Percentiles rank a stretch among this genome's conserved stretches.
These are phyloP conservation scores for Rhingia rostrata DNA, from an alignment of 2,888 invertebrate species.

Conservation along the genomic window DNA sequence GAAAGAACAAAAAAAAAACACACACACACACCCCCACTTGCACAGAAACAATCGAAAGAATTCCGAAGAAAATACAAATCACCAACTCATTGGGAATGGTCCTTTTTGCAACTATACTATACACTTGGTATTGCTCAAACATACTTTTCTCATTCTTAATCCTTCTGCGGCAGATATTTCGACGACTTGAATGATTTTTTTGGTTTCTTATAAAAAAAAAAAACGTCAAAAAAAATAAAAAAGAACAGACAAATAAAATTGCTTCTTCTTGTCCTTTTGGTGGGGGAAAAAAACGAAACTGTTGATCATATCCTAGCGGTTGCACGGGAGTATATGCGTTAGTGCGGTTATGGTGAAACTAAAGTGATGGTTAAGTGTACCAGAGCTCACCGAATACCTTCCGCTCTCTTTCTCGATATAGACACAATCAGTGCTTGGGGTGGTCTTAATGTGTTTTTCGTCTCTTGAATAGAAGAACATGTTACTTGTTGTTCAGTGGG, in stretches of 20 bases:
- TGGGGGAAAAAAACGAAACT: slow-evolving; percentile 39
- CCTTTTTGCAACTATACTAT: slow-evolving; percentile 19
- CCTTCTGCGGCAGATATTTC: slow-evolving; percentile 71
- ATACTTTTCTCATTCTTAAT: slow-evolving; percentile 73
- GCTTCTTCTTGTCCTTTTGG: slow-evolving; percentile 28
- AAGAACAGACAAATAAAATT: slow-evolving; percentile 58
- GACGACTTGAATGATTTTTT: slow-evolving; percentile 6
- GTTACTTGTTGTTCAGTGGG: slow-evolving; percentile 21
- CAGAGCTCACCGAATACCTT: slow-evolving; percentile 28
- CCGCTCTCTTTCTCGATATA: slow-evolving; percentile 33
- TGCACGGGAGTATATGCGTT: not conserved
- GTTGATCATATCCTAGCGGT: slow-evolving; percentile 63
- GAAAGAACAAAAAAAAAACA: not conserved
- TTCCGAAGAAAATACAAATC: slow-evolving; percentile 63
- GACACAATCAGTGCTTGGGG: slow-evolving; percentile 48
- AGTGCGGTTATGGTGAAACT: slow-evolving; percentile 42
- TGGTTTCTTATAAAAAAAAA: not conserved
- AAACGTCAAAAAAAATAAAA: slow-evolving; percentile 33
- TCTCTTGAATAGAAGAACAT: slow-evolving; percentile 36
- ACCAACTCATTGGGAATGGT: slow-evolving; percentile 69
- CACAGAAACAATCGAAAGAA: slow-evolving; percentile 70
- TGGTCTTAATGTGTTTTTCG: slow-evolving; percentile 53
- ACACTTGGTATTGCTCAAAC: slow-evolving; percentile 36
- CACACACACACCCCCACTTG: not conserved
- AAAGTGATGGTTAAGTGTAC: slow-evolving; percentile 16